Evolutionary conservation across 2,888 invertebrate genomes (phyloP), one percentile per base, ranked within the genome.

Genomic region (Acronicta leporina): DNA sequence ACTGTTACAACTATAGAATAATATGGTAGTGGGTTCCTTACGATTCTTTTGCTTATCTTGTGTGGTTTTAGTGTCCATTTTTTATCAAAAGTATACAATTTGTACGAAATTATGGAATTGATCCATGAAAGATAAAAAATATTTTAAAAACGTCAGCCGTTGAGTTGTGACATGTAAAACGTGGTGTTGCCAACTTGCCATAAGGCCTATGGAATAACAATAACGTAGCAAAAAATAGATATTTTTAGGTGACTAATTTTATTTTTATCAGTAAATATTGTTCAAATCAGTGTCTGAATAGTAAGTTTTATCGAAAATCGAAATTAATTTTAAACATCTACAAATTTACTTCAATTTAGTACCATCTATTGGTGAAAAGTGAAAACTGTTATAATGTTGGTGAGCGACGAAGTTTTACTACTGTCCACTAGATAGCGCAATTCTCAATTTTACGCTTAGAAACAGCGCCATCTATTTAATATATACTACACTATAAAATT

Each of bases 21-120:
- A 9, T 9, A 25, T 8, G 3, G 38, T 14, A 9, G 0, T 25
- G 41, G 3, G 8, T n/a, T 55, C 84, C 90, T 83, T 84, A 92
- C 92, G 87, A 50, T 77, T 87, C 55, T 80, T 86, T 60, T 81
- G 84, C 33, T 59, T 82, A 42, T 58, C 80, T 61, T 82, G 82
- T 58, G 75, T 56, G 54, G 77, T 83, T 63, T 79, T 84, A 46
- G 75, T 74, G 45, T 89, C 87, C 89, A 91, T 91, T 45, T 20
- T 49, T 51, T 27, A 46, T 27, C 13, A 65, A 61, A 58, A 43
- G 7, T 47, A 38, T 42, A 27, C n/a, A 2, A 52, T 11, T n/a
- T 5, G 13, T 42, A 42, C 43, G 13, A 41, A 52, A 65, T 8
- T 49, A 38, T 11, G 27, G 10, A 45, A 49, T 60, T 40, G 45